Conservation (phyloP, 2,113 vertebrate genomes). For the Pantherophis guttatus region DNA sequence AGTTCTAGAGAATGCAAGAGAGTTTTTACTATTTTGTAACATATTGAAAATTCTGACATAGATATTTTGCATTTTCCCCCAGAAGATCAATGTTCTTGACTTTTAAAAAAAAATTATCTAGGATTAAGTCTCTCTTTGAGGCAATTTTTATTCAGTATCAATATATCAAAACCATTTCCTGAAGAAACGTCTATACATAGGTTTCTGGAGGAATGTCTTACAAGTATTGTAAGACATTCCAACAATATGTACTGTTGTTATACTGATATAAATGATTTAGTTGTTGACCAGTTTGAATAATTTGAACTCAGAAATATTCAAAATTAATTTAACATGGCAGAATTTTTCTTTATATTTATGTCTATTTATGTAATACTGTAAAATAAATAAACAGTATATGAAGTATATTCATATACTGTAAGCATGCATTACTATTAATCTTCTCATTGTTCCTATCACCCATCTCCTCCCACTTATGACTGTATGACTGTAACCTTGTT, state of each 20-base stretch:
- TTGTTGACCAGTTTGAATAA: neutral
- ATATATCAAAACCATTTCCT: neutral
- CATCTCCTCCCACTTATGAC: no score
- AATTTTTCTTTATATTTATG: neutral
- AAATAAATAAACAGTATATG: no score
- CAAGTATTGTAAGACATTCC: neutral
- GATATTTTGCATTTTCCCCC: neutral
- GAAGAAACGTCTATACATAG: neutral
- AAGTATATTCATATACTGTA: neutral
- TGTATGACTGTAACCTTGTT: no score
- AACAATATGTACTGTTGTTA: neutral
- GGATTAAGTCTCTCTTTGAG: no score
- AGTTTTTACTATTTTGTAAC: neutral
- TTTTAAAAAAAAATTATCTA: neutral
- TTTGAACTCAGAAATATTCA: neutral
- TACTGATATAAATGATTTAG: neutral
- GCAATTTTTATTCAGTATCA: neutral
- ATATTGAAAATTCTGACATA: neutral
- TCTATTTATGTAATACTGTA: neutral
- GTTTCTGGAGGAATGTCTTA: neutral
- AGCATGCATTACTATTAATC: no score
- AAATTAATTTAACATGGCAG: neutral
- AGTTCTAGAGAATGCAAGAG: neutral
- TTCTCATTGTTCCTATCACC: no score
- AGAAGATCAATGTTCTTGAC: neutral